Base-by-base conservation (phyloP, 2,797 vertebrate genomes). In the Sebastes kiyomatsui region DNA sequence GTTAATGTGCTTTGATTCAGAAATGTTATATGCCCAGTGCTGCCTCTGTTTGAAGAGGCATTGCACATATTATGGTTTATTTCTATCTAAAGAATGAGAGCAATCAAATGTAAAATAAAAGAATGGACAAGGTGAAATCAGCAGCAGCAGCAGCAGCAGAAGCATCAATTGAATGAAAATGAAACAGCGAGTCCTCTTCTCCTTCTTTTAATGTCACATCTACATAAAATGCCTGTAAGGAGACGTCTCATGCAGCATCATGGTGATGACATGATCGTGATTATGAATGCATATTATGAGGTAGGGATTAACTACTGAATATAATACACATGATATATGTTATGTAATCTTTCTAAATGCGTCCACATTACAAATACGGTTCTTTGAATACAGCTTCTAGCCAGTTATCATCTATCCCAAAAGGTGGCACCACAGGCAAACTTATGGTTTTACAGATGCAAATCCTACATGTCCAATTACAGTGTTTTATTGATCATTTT, bases 341-440 rank as follows among this genome's bases (percentile, higher is more conserved):
- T 73, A 9, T 10, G 70, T 70, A 52, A 30, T 68, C 3, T 60
- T 16, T 67, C 23, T 56, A 58, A 60, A 27, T 54, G 27, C n/a
- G 54, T 64, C 20, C 42, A 62, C 7, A 14, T 9, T 18, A n/a
- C 28, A 23, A 13, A 67, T 27, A 11, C 3, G 6, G 2, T 16
- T 22, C 13, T 23, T 27, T 30, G 3, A 27, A 67, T 23, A 38
- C 2, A 30, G 8, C 12, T 18, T 22, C 6, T 1, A 16, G 35
- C 0, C 9, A 32, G 33, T 72, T 0, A 22, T 4, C 32, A 20
- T 66, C 1, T 16, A 0, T 10, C 52, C 87, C 93, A 93, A 86
- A 64, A 87, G 94, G 74, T 83, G 93, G 90, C 86, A 77, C 32
- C 14, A 85, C 32, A 88, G 20, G 65, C 67, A 75, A 74, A 79